Evolutionary conservation across 2,797 vertebrate species (phyloP), one percentile per base, ranked within the genome.

Genomic region (Clarias platycephalus): DNA sequence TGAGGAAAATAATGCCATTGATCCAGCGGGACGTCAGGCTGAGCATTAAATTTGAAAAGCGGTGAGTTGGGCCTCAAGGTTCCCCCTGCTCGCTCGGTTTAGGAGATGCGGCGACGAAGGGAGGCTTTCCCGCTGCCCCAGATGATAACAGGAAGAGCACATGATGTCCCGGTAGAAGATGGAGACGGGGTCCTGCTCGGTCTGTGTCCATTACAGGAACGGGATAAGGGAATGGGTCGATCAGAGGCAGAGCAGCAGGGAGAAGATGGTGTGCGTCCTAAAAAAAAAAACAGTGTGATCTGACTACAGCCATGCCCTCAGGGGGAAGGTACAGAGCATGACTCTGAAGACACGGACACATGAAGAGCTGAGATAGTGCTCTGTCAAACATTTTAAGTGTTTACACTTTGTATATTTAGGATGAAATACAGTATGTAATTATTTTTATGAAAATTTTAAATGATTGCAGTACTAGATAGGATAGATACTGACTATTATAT

Each of bases 1-100:
- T 95, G 94, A 95, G 93, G 94, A 93, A 95, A 94, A 95, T 95
- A 94, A 94, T 93, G 92, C 89, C 92, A 95, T 95, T 91, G 94
- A 95, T 94, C 93, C 88, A 88, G 86, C 66, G 16, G 55, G 91
- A 91, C 91, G 88, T 91, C 94, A 90, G 92, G 90, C 89, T 77
- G 93, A 88, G 93, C 90, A 91, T 94, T 94, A 95, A 94, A 95
- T 94, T 92, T 93, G 93, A 94, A 93, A 90, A 90, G 70, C 93
- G 82, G 91, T 90, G 91, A 91, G 93, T 93, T 91, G 92, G 92
- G 91, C 91, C 91, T 90, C 93, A 86, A 92, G 91, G 91, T 92
- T 93, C 89, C 91, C 88, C 8, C 49, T 20, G 62, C 44, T 57
- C 40, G 71, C 83, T 81, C 37, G 34, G 37, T 83, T 71, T 66